Evolutionary conservation across 2,888 invertebrate genomes (phyloP).

Genomic region (Lottia gigantea): DNA sequence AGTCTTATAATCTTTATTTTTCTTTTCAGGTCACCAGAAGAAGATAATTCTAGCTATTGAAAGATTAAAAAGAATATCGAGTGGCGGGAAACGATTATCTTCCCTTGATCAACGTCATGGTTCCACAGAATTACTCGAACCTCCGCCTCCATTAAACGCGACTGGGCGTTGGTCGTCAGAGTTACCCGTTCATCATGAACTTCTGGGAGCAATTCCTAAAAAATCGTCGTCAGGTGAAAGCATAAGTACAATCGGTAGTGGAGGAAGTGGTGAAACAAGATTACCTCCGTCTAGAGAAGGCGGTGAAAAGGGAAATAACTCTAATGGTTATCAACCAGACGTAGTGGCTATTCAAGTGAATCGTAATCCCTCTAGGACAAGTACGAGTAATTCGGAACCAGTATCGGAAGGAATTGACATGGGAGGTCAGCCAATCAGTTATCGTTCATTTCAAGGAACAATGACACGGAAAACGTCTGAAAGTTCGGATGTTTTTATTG

Average conservation of each 20-base stretch:
- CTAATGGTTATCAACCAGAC: conserved; percentile 62
- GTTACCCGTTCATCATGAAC: conserved; percentile 40
- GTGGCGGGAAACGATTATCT: conserved; percentile 56
- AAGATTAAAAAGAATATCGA: conserved; percentile 84
- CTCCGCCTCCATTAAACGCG: conserved; percentile 44
- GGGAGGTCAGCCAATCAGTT: conserved; percentile 72
- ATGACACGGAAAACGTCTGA: conserved; percentile 52
- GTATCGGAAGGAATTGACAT: conserved; percentile 38
- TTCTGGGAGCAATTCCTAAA: conserved; percentile 37
- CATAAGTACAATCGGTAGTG: conserved; percentile 51
- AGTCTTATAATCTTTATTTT: neutral
- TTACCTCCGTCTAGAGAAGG: conserved; percentile 20
- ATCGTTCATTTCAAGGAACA: conserved; percentile 71
- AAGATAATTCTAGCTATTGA: conserved; percentile 97
- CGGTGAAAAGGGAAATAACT: conserved; percentile 21
- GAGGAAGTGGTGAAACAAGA: conserved; percentile 33
- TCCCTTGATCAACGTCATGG: conserved; percentile 46
- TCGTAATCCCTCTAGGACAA: conserved; percentile 20
- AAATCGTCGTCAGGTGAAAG: conserved; percentile 58
- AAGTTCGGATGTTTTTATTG: conserved; percentile 5
- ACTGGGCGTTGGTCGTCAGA: conserved; percentile 55
- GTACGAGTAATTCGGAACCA: conserved; percentile 28
- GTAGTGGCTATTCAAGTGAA: conserved; percentile 69
- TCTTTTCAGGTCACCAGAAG: conserved; percentile 93
- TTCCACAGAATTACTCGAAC: conserved; percentile 54